Evolutionary conservation across 2,888 invertebrate genomes (phyloP).

Genomic region (Tricholauxania praeusta): DNA sequence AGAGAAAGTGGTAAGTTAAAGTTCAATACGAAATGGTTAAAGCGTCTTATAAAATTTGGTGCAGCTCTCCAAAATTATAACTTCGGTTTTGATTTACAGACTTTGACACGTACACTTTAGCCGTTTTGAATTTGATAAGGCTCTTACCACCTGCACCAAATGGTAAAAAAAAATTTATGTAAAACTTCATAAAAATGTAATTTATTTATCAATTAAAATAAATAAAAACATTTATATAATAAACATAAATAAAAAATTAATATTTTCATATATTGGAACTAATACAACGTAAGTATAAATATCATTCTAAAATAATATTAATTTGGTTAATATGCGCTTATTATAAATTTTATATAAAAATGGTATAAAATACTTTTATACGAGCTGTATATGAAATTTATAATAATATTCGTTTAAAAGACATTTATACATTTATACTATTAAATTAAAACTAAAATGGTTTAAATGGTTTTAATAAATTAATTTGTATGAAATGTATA

Average conservation of each 20-base stretch:
- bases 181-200: background rate
- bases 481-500: too few species aligned
- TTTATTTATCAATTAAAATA: background rate
- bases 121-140: too few species aligned
- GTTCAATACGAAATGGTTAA: too few species aligned
- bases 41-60: too few species aligned
- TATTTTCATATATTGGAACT: background rate
- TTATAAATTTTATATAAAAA: background rate
- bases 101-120: constrained; percentile 6
- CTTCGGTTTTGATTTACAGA: constrained; percentile 1
- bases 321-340: background rate
- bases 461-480: too few species aligned
- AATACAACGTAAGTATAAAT: background rate
- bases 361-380: background rate
- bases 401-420: too few species aligned
- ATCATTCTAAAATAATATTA: constrained; percentile 1
- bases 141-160: too few species aligned
- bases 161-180: background rate
- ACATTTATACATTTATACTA: too few species aligned
- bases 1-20: too few species aligned
- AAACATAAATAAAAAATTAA: background rate
- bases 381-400: too few species aligned
- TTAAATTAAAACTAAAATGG: too few species aligned
- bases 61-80: too few species aligned
- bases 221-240: background rate